Conservation (phyloP, 2,113 vertebrate species). For the Paedocypris sp. region DNA sequence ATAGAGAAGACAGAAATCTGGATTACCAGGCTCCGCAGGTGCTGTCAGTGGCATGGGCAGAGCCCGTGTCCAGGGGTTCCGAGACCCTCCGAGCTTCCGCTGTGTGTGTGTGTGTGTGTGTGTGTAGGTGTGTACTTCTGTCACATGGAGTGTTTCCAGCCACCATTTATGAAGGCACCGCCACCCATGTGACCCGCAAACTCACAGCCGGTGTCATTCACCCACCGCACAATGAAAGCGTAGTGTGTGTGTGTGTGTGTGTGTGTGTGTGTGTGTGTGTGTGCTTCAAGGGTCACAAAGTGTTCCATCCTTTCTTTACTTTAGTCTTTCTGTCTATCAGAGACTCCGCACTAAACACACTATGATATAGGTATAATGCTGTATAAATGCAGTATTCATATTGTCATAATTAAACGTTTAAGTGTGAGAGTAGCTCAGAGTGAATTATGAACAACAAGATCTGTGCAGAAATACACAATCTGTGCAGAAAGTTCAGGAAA, state of each 20-base stretch:
- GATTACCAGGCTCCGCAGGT: conserved; percentile 61
- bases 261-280: neutral
- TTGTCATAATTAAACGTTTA: too few relatives aligned
- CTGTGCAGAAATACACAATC: too few relatives aligned
- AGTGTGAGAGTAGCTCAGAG: too few relatives aligned
- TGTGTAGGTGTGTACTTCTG: neutral
- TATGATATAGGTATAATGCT: neutral
- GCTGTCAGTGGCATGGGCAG: conserved; percentile 62
- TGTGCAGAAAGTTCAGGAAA: too few relatives aligned
- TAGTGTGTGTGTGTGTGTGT: neutral
- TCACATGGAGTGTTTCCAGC: conserved; percentile 11
- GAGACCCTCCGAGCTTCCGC: conserved; percentile 41
- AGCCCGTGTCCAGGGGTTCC: conserved; percentile 37
- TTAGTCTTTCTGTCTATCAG: neutral
- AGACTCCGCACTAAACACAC: neutral
- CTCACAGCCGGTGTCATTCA: neutral
- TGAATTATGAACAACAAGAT: too few relatives aligned
- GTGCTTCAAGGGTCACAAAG: neutral
- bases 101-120: neutral
- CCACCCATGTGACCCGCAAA: conserved; percentile 16
- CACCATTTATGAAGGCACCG: conserved; percentile 12
- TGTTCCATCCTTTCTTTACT: neutral
- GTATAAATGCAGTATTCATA: too few relatives aligned
- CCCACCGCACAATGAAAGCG: conserved; percentile 8
- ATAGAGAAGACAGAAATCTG: conserved; percentile 19